These are phyloP conservation scores for Pelagia noctiluca DNA, from an alignment of 30 jellyfish, hydroid and myxozoan genomes.

Conservation along the genomic window DNA sequence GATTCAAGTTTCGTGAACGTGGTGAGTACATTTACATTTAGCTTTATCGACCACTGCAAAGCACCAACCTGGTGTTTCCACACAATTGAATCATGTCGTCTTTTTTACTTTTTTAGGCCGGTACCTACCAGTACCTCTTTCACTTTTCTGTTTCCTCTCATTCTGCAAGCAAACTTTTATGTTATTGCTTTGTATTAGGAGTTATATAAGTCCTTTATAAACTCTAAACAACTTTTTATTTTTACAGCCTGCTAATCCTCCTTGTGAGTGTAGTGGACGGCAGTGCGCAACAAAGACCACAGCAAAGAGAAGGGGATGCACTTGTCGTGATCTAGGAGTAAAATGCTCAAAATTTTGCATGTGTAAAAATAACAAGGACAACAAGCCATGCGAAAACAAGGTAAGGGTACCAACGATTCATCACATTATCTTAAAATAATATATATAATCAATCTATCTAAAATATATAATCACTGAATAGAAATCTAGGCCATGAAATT, in stretches of 20 bases:
- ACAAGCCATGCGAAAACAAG: neutral
- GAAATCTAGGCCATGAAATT: too few species aligned
- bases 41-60: too few species aligned
- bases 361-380: neutral
- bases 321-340: neutral
- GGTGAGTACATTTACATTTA: neutral
- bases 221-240: too few species aligned
- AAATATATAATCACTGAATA: too few species aligned
- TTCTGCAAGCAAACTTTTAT: too few species aligned
- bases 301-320: neutral
- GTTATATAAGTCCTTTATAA: too few species aligned
- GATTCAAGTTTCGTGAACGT: neutral
- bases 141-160: neutral
- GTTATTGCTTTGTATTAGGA: too few species aligned
- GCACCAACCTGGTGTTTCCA: too few species aligned
- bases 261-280: neutral
- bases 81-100: neutral
- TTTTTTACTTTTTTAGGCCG: neutral
- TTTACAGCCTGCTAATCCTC: neutral
- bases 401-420: too few species aligned
- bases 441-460: too few species aligned
- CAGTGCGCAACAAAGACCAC: neutral
- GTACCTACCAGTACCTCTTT: neutral
- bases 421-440: too few species aligned
- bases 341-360: neutral